Evolutionary conservation across 2,113 vertebrate species (phyloP), one percentile per base, ranked within the genome.

Genomic region (Albula glossodonta): DNA sequence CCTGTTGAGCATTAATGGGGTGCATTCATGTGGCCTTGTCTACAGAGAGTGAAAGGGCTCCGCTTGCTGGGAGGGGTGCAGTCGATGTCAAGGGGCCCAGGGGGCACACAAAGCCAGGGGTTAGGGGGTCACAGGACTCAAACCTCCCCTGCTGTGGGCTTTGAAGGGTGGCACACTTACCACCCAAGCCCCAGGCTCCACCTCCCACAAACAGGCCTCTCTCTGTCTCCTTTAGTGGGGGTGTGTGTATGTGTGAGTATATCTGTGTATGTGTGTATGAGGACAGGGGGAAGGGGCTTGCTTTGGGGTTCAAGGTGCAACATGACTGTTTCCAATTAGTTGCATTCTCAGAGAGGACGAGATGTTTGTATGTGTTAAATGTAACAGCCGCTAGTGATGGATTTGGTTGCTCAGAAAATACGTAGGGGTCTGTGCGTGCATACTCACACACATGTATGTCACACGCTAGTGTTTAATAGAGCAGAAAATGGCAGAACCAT

Each of bases 281-380:
- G 13, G 10, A 41, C 31, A 41, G 51, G 60, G 88, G 83, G 88
- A 90, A 91, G 83, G 79, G 87, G 88, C 84, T 90, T 93, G 81
- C 86, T 92, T 90, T 92, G 93, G 92, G 90, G 93, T 91, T 90
- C 88, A 25, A 87, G 90, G 90, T 88, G 50, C 77, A 86, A 66
- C 60, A 84, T 2, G 93, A 87, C 94, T 96, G 95, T 93, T 95
- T 95, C 94, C 93, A 95, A 95, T 96, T 95, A 96, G 80, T 87
- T 88, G 12, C 25, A 52, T 66, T 89, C 89, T 85, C 78, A 13
- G 90, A 93, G 88, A 90, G 91, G 90, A 90, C 91, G 56, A 90
- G 90, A 91, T 92, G 93, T 93, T 94, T 93, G 94, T 94, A 93
- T 92, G 93, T 90, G 92, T 95, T 95, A 94, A 94, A 95, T 94